These are phyloP conservation scores for Cinclus cinclus DNA, from an alignment of 2,113 vertebrate genomes.

Conservation along the genomic window DNA sequence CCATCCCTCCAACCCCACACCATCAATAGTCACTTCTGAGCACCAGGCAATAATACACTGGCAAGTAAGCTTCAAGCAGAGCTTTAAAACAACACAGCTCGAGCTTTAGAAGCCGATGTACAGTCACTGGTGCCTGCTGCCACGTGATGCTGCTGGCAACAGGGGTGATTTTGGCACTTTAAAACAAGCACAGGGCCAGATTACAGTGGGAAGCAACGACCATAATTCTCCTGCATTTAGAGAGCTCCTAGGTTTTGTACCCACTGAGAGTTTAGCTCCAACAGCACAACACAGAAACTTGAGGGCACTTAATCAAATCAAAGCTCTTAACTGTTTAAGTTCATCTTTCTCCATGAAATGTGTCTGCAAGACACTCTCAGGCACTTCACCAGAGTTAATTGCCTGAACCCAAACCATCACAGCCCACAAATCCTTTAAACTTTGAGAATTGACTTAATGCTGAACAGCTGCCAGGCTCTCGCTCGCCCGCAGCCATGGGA, in stretches of 20 bases:
- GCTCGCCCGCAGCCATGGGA: neutral
- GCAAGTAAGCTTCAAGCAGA: neutral
- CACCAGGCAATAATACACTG: neutral
- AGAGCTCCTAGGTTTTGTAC: neutral
- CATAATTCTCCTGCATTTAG: neutral
- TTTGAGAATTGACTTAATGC: neutral
- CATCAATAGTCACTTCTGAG: neutral
- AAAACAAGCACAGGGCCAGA: neutral
- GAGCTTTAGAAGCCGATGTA: neutral
- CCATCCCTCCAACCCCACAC: neutral
- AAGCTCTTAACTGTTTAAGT: neutral
- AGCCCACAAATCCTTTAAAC: constrained; percentile 44
- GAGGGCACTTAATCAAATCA: neutral
- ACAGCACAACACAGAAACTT: neutral
- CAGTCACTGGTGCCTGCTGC: neutral
- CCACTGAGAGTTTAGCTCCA: neutral
- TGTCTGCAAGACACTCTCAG: constrained; percentile 20
- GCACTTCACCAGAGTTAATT: neutral
- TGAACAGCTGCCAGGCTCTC: constrained; percentile 36
- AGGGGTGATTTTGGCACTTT: neutral
- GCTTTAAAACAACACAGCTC: neutral
- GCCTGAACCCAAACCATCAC: neutral
- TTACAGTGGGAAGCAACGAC: neutral
- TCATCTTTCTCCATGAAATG: neutral
- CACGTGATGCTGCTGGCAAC: neutral